Percentiles rank a stretch among this genome's conserved stretches.
Conservation (phyloP, 2,797 vertebrate species). For the Podargus strigoides region DNA sequence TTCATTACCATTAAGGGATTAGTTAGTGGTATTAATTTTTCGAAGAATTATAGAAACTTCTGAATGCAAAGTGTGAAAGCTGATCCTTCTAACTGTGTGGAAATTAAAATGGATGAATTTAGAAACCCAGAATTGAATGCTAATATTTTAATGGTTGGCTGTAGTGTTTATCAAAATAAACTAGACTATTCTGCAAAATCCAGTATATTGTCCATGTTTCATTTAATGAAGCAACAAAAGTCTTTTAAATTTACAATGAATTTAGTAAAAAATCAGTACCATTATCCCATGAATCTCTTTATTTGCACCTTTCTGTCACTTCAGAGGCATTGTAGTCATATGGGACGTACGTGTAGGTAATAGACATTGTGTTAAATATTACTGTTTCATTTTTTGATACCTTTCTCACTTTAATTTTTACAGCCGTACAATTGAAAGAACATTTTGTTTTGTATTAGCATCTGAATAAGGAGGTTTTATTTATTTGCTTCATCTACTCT, state of each 20-base stretch:
- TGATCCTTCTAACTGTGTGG: background rate
- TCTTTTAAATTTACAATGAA: background rate
- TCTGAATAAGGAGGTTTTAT: conserved; percentile 50
- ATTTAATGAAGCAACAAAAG: background rate
- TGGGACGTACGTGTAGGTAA: background rate
- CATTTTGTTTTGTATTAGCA: conserved; percentile 45
- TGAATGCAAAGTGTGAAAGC: background rate
- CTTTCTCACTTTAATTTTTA: conserved; percentile 62
- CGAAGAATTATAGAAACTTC: background rate
- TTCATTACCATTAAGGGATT: background rate
- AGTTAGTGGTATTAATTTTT: background rate
- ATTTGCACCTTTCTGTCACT: background rate
- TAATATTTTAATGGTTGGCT: background rate
- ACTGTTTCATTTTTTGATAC: conserved; percentile 42
- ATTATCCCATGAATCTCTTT: background rate
- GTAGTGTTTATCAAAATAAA: background rate
- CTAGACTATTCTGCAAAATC: background rate
- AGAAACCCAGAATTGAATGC: background rate
- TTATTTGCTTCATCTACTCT: conserved; percentile 66
- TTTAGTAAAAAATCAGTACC: background rate
- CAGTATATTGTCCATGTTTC: background rate
- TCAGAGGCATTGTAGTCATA: background rate
- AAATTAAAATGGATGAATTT: background rate
- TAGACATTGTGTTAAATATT: background rate
- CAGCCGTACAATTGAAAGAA: conserved; percentile 41